Conservation (phyloP, 2,113 vertebrate species). For the Sialia sialis region DNA sequence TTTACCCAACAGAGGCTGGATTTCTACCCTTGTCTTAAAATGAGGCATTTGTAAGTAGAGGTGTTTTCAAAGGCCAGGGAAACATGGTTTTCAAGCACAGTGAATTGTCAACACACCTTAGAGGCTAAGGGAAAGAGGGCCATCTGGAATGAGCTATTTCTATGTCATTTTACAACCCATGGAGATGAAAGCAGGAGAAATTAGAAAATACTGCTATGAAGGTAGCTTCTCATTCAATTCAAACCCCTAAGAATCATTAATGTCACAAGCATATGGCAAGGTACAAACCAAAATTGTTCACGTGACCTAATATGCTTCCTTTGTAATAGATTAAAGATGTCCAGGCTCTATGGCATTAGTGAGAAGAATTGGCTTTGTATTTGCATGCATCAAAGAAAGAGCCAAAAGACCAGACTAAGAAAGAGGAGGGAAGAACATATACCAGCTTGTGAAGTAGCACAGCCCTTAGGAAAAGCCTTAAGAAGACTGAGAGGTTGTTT, state of each 20-base stretch:
- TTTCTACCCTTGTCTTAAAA: background rate
- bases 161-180: background rate
- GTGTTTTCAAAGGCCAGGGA: background rate
- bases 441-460: background rate
- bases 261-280: background rate
- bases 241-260: background rate
- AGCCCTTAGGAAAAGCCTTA: background rate
- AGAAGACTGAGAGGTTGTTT: background rate
- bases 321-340: background rate
- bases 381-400: background rate
- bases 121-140: background rate
- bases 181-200: background rate
- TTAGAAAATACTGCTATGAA: background rate
- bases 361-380: background rate
- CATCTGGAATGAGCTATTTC: background rate
- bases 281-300: background rate
- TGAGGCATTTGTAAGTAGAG: background rate
- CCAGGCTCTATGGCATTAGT: background rate
- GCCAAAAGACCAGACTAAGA: background rate
- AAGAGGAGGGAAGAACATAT: background rate
- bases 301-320: background rate
- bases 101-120: background rate
- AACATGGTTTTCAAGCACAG: background rate
- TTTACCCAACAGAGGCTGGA: accelerated
- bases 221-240: background rate